These are phyloP conservation scores for Glossosoma conforme DNA, from an alignment of 1,140 invertebrate species.

Conservation along the genomic window DNA sequence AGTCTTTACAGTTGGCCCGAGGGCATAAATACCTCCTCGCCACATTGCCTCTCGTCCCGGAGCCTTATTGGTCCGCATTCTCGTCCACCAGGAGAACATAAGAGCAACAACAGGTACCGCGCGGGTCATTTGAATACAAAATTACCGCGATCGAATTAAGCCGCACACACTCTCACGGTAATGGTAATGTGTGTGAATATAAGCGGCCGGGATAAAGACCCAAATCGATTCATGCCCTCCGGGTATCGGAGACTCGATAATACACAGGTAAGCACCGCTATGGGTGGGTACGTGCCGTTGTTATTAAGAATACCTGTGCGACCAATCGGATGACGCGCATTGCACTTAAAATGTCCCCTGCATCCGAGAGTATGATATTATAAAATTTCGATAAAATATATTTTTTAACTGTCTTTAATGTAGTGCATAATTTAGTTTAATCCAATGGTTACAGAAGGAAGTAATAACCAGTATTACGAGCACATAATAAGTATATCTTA, in stretches of 20 bases:
- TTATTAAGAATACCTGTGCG: too few species aligned
- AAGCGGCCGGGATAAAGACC: conserved; percentile 21
- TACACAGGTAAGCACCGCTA: too few species aligned
- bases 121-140: conserved; percentile 32
- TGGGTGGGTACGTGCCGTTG: neutral
- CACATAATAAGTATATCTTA: too few species aligned
- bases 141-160: conserved; percentile 32
- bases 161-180: conserved; percentile 6
- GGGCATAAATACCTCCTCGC: conserved; percentile 26
- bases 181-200: too few species aligned
- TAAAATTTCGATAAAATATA: too few species aligned
- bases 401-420: too few species aligned
- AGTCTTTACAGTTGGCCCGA: conserved; percentile 27
- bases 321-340: too few species aligned
- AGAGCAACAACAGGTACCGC: conserved; percentile 27
- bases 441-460: too few species aligned
- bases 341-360: too few species aligned
- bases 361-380: too few species aligned
- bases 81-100: conserved; percentile 12
- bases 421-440: too few species aligned
- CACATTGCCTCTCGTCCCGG: conserved; percentile 19
- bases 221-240: conserved; percentile 29
- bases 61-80: conserved; percentile 31
- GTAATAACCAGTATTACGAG: too few species aligned
- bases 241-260: conserved; percentile 19